Base-by-base conservation (phyloP, 2,113 vertebrate genomes). In the Numenius arquata region DNA sequence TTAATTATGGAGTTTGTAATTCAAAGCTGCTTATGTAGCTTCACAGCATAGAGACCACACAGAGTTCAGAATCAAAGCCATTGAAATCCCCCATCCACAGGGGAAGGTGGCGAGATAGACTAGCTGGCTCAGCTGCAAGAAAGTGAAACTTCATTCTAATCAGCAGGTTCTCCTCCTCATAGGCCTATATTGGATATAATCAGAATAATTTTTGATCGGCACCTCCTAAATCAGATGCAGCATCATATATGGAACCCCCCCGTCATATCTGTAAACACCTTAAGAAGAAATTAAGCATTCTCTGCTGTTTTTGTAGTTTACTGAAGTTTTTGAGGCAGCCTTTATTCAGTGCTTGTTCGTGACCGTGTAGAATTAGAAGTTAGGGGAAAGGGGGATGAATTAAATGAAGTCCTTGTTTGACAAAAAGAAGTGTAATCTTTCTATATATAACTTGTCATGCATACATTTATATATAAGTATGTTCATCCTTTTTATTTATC, bases 21-120 rank as follows among this genome's bases (percentile, higher is more conserved):
- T 38, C 18, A 2, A n/a, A n/a, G n/a, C n/a, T 65, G 23, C 11
- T 63, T 52, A 10, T 0, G 1, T 47, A 45, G 30, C 13, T 73
- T 52, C 68, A 61, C 32, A 56, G 48, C 1, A 0, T 6, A 12
- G 59, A 52, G 21, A 41, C 1, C 2, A 22, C n/a, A 25, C 17
- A 62, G 52, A 4, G 17, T 16, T 67, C 26, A 41, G 55, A 52
- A 47, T 27, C 36, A 59, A 84, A 87, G 20, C 17, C 52, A 11
- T 36, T 58, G 55, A 55, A 88, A 63, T 34, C 8, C 4, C 15
- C 9, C 9, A 9, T 38, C 10, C 30, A 5, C 23, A 56, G 29
- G 9, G 9, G 30, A 71, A 62, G 22, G 36, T 7, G 27, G 14
- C 0, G 1, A 71, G 43, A 22, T 27, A 38, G 19, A 36, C 23